phyloP scores from a whole-genome alignment of 1,140 invertebrate species.

The Cyrtorhinus lividipennis region DNA sequence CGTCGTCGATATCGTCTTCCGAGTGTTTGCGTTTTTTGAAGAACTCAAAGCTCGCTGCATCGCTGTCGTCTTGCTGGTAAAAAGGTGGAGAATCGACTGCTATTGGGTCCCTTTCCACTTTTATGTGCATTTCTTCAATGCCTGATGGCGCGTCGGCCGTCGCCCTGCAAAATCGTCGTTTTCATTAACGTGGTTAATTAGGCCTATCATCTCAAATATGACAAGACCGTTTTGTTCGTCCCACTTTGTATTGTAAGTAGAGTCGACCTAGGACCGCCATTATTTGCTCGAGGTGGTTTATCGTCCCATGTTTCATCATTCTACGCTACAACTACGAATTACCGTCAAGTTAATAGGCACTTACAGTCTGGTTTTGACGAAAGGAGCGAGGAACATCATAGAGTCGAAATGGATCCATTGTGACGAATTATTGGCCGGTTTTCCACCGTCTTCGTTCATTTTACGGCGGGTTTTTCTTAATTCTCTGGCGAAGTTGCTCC shows the following conservation, averaged over 20 bases:
- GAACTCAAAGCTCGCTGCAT: background rate
- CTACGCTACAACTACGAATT: too few relatives aligned
- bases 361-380: slow-evolving; percentile 19
- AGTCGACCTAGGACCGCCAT: too few relatives aligned
- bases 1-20: slow-evolving; percentile 19
- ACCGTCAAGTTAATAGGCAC: too few relatives aligned
- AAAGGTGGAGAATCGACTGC: background rate
- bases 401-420: slow-evolving; percentile 20
- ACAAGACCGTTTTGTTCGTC: too few relatives aligned
- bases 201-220: too few relatives aligned
- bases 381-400: slow-evolving; percentile 19
- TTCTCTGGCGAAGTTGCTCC: slow-evolving; percentile 22
- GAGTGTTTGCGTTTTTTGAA: background rate
- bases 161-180: background rate
- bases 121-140: slow-evolving; percentile 6
- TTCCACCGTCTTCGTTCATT: slow-evolving; percentile 15
- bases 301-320: too few relatives aligned
- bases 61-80: background rate
- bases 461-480: slow-evolving; percentile 17
- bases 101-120: slow-evolving; percentile 12
- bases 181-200: too few relatives aligned
- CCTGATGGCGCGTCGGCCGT: background rate
- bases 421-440: slow-evolving; percentile 8
- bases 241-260: too few relatives aligned
- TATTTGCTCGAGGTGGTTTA: too few relatives aligned